Evolutionary conservation across 2,888 invertebrate species (phyloP), one percentile per base, ranked within the genome.

Genomic region (Plebejus argus): DNA sequence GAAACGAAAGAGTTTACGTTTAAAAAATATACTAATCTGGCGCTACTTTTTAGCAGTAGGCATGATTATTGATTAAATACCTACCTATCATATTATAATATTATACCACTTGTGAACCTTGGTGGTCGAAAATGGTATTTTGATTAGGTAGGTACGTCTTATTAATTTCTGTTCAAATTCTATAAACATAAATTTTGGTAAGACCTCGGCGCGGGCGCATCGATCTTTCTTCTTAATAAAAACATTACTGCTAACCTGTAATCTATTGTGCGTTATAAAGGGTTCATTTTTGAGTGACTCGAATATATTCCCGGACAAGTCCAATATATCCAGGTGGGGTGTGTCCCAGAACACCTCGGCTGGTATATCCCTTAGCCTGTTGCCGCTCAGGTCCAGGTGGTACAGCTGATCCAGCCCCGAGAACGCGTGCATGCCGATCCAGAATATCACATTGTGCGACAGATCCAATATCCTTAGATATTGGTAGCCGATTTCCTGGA

Each of bases 271-370:
- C 84, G 93, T 93, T n/a, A 96, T 80, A 77, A 95, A 87, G 0
- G 96, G 95, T 79, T 94, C 94, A 83, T 95, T 92, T 79, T 91
- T 91, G 1, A 96, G 83, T 0, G 88, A 86, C 83, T 95, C 95
- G 80, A 96, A 95, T 78, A 96, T 95, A 84, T 96, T 96, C 18
- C 95, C 95, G 70, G 95, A 95, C 78, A 96, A 86, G 84, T 96
- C 96, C 0, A 96, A 86, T 74, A 90, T 91, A 33, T 91, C 86
- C 8, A 96, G 86, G 28, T 90, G 87, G 2, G 89, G 88, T 23
- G 96, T 95, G 58, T 95, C 91, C 87, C 94, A 95, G 82, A 96
- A 95, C 78, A 96, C 86, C 79, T 95, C 94, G 0, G 91, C 88
- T 0, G 93, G 86, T 53, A 96, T 87, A 79, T 93, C 95, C 83